Percentiles rank a stretch among this genome's conserved stretches.
Evolutionary conservation across 2,888 invertebrate species (phyloP).

Genomic region (Ceriagrion tenellum): DNA sequence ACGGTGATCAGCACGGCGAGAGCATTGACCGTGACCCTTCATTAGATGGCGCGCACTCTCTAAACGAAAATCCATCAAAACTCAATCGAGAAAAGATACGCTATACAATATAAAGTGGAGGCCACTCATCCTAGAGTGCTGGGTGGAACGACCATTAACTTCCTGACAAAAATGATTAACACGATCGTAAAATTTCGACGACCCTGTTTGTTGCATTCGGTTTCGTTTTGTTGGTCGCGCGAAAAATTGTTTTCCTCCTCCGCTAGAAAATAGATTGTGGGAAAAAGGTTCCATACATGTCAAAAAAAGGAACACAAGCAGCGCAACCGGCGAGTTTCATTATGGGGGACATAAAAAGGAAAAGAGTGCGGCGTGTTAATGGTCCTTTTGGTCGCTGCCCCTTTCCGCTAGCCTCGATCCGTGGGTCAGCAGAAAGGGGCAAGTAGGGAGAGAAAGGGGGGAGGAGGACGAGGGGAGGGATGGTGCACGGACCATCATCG

Average conservation of each 20-base stretch:
- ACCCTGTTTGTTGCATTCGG: not conserved
- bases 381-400: not conserved
- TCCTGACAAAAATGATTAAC: not conserved
- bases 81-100: not conserved
- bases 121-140: not conserved
- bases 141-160: not conserved
- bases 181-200: not conserved
- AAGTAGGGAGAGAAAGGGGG: not conserved
- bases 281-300: not conserved
- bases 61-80: not conserved
- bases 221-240: not conserved
- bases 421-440: not conserved
- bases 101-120: not conserved
- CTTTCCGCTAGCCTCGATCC: not conserved
- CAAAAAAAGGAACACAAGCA: not conserved
- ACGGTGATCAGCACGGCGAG: not conserved
- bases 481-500: not conserved
- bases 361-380: not conserved
- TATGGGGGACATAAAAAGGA: not conserved
- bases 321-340: not conserved
- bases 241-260: not conserved
- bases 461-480: not conserved
- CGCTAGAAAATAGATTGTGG: not conserved
- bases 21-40: not conserved
- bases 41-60: not conserved